Evolutionary conservation across 2,113 vertebrate species (phyloP).

Genomic region (Cygnus buccinator): DNA sequence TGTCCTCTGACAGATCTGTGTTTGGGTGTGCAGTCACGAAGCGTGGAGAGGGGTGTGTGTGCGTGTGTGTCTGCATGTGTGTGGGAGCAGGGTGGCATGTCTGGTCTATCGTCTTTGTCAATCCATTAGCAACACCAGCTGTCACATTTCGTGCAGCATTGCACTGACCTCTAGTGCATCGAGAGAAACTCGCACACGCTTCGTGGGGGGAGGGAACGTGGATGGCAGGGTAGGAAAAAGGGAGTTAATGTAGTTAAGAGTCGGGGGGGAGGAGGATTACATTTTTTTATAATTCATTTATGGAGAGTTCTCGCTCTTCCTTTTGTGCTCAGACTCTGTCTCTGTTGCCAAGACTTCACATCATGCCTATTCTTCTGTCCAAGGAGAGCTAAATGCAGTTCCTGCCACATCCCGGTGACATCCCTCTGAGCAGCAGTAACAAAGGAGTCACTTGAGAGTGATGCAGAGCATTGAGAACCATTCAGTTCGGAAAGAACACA

Average conservation of each 20-base stretch:
- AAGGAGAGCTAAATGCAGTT: not conserved
- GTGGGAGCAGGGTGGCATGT: not conserved
- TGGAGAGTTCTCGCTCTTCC: not conserved
- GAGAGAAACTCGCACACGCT: not conserved
- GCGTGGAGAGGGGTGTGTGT: not conserved
- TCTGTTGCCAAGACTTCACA: not conserved
- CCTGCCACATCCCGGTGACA: not conserved
- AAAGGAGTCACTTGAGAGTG: not conserved
- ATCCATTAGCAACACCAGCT: not conserved
- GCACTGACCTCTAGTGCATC: conserved; percentile 61
- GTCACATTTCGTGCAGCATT: not conserved
- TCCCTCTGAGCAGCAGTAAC: not conserved
- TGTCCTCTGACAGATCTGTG: not conserved
- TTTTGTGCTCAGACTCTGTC: not conserved
- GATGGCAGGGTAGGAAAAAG: not conserved
- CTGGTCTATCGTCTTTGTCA: not conserved
- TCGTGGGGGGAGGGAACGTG: not conserved
- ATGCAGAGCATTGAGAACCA: not conserved
- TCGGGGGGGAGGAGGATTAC: no score
- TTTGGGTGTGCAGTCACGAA: not conserved
- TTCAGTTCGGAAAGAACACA: not conserved
- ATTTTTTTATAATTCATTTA: not conserved
- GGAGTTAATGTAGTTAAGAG: not conserved
- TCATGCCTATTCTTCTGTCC: not conserved
- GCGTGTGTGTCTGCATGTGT: not conserved